Evolutionary conservation across 1,140 invertebrate species (phyloP), one percentile per base, ranked within the genome.

Genomic region (Leptoteleia sp.): DNA sequence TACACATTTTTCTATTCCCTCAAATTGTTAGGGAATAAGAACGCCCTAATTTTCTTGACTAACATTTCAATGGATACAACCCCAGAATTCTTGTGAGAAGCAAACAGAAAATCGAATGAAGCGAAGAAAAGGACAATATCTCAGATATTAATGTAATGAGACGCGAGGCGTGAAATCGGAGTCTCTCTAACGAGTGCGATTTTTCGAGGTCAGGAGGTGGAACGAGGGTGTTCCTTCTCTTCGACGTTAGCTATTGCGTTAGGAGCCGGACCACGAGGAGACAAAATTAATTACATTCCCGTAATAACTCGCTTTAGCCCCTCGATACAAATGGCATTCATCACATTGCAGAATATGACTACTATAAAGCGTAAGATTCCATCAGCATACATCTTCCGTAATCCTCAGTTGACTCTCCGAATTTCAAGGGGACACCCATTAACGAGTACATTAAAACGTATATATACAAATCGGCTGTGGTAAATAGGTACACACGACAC

Each of bases 261-360:
- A 76, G 76, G 70, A 76, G 73, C 76, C 68, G 76, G 54, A 71
- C 48, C 47, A 61, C 43, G 61, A 81, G 78, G 80, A 81, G 83
- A 84, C 84, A 84, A 84, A 87, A 86, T 87, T 88, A 87, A 88
- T 88, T 85, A 86, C 82, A 76, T 81, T 82, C 83, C 81, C 73
- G 79, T 85, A 86, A 86, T 87, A 87, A 87, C 84, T 82, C 76
- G 79, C 77, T 81, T 68, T 72, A 70, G 61, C 62, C 73, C 72
- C 64, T 61, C 72, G 79, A 84, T 85, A 86, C 79, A 82, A 88
- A 83, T 84, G 80, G 81, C 82, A 83, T 83, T 87, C 85, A 86
- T 86, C 84, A 80, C 75, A 76, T 80, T 64, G 82, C 61, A 61
- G 80, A 80, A 83, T 76, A 80, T 73, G 81, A 83, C 79, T 80